Base-by-base conservation (phyloP, 2,888 invertebrate genomes). In the Odontocolon sp. region DNA sequence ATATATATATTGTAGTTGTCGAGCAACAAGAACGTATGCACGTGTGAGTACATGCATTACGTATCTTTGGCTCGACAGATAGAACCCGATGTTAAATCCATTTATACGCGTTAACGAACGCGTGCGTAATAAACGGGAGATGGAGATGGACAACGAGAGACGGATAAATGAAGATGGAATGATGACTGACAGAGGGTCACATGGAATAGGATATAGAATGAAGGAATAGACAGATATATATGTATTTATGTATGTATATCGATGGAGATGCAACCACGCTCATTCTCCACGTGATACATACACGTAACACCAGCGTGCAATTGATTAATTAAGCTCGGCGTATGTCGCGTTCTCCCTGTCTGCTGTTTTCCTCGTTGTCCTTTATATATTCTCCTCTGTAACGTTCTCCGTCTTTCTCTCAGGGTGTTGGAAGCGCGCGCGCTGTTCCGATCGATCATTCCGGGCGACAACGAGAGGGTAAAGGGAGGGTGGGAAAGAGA, bases 391-490 rank as follows among this genome's bases (percentile, higher is more conserved):
- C 31, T 42, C 18, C n/a, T 28, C 31, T 31, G 59, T n/a, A n/a
- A 26, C 59, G 14, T 26, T 21, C 18, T 56, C 23, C 23, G 33
- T 47, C 38, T 38, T 45, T 45, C 56, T 54, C 67, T 5, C 9
- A 26, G 76, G 63, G 66, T 68, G 76, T 77, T 56, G 56, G 38
- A 59, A 52, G 67, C 76, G 76, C 67, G 50, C 66, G 56, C 54
- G 77, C 64, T 64, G 59, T 38, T 66, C 21, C 76, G 77, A 81
- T 81, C 80, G 80, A 81, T 81, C 80, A 81, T 79, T 68, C 68
- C 68, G 59, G 76, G 78, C 78, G 76, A 78, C 70, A 76, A 77
- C 71, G 77, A 70, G 72, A 67, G 63, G 71, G 50, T 54, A 71
- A 56, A 59, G 57, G 70, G 23, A n/a, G n/a, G n/a, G n/a, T n/a